Conservation (phyloP, 2,113 vertebrate genomes). For the Falcunculus frontatus region DNA sequence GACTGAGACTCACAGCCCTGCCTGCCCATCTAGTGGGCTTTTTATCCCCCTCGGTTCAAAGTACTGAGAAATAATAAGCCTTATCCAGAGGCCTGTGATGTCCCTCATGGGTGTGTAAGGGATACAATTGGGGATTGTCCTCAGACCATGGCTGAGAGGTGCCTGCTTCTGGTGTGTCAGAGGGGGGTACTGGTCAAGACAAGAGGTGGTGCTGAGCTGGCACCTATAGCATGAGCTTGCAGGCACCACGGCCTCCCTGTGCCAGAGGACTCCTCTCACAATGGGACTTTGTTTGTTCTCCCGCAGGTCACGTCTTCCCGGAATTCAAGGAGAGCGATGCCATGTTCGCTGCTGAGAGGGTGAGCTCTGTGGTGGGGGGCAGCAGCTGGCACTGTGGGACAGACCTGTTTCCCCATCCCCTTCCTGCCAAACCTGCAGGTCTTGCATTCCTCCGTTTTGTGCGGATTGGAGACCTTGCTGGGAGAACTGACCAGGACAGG, state of each 20-base stretch:
- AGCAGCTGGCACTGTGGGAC: neutral
- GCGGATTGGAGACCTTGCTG: neutral
- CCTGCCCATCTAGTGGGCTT: neutral
- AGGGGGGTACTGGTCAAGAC: neutral
- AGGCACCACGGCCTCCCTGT: neutral
- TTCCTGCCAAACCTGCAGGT: neutral
- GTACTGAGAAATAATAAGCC: neutral
- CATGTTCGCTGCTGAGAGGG: slow-evolving; percentile 96
- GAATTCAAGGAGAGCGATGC: slow-evolving; percentile 98
- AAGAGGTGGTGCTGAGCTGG: neutral
- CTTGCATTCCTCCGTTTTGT: neutral
- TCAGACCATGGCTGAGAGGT: neutral
- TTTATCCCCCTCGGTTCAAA: neutral
- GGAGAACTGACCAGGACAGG: neutral
- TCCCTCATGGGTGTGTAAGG: neutral
- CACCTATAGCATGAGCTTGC: neutral
- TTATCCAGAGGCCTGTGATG: neutral
- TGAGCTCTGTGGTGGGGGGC: slow-evolving; percentile 62
- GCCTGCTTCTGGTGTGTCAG: neutral
- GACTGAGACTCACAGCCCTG: neutral
- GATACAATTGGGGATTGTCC: neutral
- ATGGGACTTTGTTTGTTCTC: fast-evolving
- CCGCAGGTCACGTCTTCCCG: slow-evolving; percentile 88
- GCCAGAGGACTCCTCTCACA: neutral
- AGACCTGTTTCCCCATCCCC: neutral